Base-by-base conservation (phyloP, 2,113 vertebrate species). In the Tauraco erythrolophus region DNA sequence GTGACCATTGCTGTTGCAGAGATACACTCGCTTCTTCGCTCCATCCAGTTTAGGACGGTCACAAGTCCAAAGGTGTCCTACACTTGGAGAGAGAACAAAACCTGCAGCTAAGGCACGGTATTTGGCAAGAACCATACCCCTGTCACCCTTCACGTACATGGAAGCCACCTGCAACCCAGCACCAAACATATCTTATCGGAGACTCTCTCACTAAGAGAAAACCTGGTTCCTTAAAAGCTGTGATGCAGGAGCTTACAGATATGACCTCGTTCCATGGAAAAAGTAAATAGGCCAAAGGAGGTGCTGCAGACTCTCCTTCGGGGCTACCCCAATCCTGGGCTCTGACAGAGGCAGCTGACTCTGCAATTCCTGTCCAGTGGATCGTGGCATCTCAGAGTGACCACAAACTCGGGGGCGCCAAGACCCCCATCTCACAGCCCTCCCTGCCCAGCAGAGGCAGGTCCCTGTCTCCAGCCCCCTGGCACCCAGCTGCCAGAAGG, bases 371-470 rank as follows among this genome's bases (percentile, higher is more conserved):
- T 58, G 18, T 24, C 45, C 31, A 53, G 7, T 4, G 18, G 41
- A 87, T 15, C 2, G 1, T 0, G 4, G 19, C 53, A 70, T 19
- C 78, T 60, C 4, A 2, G 33, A 14, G 1, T 14, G 64, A 74
- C n/a, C 54, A 54, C 0, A 0, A 45, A 45, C 0, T 0, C 1
- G 0, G 50, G 45, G 22, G 25, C 1, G 7, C 21, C 0, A 0
- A 13, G 19, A 80, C 17, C 6, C 11, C 9, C 8, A 19, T 65
- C 23, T 57, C 17, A 24, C 19, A 74, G 24, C 9, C 37, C 45
- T 22, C 10, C 11, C 7, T 0, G 2, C 2, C 2, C 1, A 65
- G 43, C 56, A 79, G 58, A 74, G 45, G 45, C 84, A 94, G 77
- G 0, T 0, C n/a, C 14, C 45, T 27, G 70, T 19, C 35, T 64